Evolutionary conservation across 2,797 vertebrate species (phyloP).

Genomic region (Nyctibius grandis): DNA sequence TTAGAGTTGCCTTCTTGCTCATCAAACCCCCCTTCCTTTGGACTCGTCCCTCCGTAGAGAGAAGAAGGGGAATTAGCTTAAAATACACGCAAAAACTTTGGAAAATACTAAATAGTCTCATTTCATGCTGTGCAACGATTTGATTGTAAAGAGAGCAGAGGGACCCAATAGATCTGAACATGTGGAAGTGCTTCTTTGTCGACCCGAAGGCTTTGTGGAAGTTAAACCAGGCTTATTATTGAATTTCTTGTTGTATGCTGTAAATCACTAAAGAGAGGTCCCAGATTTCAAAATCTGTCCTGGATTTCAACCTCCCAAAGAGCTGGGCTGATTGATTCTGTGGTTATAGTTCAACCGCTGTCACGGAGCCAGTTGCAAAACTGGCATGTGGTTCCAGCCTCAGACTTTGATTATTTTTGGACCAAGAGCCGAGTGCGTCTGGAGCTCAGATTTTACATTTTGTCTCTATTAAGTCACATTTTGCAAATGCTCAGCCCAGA

Average conservation of each 20-base stretch:
- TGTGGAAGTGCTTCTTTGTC: conserved; percentile 13
- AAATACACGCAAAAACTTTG: not conserved
- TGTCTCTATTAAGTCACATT: conserved; percentile 49
- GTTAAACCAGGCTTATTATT: conserved; percentile 30
- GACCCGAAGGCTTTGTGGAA: not conserved
- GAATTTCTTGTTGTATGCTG: conserved; percentile 23
- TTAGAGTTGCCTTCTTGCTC: not conserved
- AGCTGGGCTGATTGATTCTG: conserved; percentile 32
- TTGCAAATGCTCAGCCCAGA: conserved; percentile 14
- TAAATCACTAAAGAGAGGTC: conserved; percentile 35
- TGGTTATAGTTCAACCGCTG: conserved; percentile 54
- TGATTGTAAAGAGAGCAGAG: not conserved
- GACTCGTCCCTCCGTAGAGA: not conserved
- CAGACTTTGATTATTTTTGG: conserved; percentile 51
- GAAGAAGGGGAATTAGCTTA: not conserved
- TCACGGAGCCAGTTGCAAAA: conserved; percentile 50
- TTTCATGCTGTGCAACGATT: not conserved
- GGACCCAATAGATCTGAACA: not conserved
- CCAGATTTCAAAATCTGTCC: conserved; percentile 51
- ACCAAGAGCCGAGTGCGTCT: not conserved
- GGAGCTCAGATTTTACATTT: conserved; percentile 34
- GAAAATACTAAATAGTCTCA: not conserved
- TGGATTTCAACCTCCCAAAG: conserved; percentile 55
- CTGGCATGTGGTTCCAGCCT: conserved; percentile 29
- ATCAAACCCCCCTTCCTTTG: not conserved